Conservation (phyloP, 2,888 invertebrate species). For the Protonemura montana region DNA sequence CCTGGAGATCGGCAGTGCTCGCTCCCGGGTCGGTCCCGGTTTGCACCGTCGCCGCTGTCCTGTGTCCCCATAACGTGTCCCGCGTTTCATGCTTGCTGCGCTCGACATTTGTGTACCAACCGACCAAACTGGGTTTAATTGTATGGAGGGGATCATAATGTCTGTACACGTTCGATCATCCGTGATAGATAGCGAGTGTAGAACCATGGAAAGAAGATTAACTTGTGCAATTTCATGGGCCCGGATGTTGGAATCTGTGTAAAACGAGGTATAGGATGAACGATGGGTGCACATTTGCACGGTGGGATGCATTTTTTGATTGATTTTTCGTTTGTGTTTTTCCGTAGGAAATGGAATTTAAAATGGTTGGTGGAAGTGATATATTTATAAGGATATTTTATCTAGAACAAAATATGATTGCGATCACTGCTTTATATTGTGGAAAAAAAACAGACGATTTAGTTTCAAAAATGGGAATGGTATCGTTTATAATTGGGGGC, state of each 20-base stretch:
- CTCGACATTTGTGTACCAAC: neutral
- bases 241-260: neutral
- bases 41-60: neutral
- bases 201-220: neutral
- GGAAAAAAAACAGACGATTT: too few relatives aligned
- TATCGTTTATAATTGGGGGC: too few relatives aligned
- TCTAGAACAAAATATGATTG: too few relatives aligned
- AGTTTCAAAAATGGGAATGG: too few relatives aligned
- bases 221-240: constrained; percentile 12
- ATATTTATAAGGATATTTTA: too few relatives aligned
- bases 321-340: neutral
- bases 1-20: neutral
- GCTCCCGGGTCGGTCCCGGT: neutral
- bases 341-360: too few relatives aligned
- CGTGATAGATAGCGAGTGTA: neutral
- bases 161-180: neutral
- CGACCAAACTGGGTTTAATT: neutral
- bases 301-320: neutral
- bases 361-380: too few relatives aligned
- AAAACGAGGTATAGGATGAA: neutral
- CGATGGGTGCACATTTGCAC: neutral
- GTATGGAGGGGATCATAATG: neutral
- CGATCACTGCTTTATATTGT: too few relatives aligned
- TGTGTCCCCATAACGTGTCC: constrained; percentile 1
- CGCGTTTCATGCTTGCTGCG: neutral